phyloP scores from a whole-genome alignment of 2,888 invertebrate genomes.

The Lasioglossum oenotherae region DNA sequence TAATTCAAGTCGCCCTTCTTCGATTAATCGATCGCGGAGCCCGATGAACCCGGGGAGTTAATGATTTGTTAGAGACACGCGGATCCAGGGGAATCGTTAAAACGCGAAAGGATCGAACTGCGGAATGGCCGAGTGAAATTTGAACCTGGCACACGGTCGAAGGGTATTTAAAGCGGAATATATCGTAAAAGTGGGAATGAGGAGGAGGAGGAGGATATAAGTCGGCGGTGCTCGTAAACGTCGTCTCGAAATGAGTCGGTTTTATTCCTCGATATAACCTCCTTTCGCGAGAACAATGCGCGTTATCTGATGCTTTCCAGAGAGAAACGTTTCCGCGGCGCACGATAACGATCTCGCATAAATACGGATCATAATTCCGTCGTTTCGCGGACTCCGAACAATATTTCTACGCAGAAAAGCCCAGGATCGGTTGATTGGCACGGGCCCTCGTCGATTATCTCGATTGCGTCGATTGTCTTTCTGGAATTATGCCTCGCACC shows the following conservation, averaged over 20 bases:
- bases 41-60: slow-evolving; percentile 5
- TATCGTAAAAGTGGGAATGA: slow-evolving; percentile 51
- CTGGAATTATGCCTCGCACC: slow-evolving; percentile 39
- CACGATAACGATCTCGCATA: slow-evolving; percentile 58
- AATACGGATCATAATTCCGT: slow-evolving; percentile 58
- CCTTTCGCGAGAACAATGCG: slow-evolving; percentile 60
- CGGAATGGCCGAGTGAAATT: slow-evolving; percentile 38
- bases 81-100: slow-evolving; percentile 44
- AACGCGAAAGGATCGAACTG: slow-evolving; percentile 34
- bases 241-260: slow-evolving; percentile 52
- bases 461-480: slow-evolving; percentile 46
- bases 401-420: slow-evolving; percentile 22
- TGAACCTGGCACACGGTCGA: slow-evolving; percentile 43
- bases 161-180: slow-evolving; percentile 54
- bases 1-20: slow-evolving; percentile 4
- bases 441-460: slow-evolving; percentile 39
- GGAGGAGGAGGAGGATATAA: slow-evolving; percentile 18
- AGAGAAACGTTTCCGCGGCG: slow-evolving; percentile 58
- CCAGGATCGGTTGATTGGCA: slow-evolving; percentile 51
- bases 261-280: slow-evolving; percentile 57
- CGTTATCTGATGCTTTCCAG: slow-evolving; percentile 52
- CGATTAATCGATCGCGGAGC: slow-evolving; percentile 26
- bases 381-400: slow-evolving; percentile 39
- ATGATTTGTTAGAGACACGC: slow-evolving; percentile 15
- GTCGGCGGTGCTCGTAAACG: slow-evolving; percentile 52